Evolutionary conservation across 2,113 vertebrate species (phyloP), one percentile per base, ranked within the genome.

Genomic region (Alectura lathami): DNA sequence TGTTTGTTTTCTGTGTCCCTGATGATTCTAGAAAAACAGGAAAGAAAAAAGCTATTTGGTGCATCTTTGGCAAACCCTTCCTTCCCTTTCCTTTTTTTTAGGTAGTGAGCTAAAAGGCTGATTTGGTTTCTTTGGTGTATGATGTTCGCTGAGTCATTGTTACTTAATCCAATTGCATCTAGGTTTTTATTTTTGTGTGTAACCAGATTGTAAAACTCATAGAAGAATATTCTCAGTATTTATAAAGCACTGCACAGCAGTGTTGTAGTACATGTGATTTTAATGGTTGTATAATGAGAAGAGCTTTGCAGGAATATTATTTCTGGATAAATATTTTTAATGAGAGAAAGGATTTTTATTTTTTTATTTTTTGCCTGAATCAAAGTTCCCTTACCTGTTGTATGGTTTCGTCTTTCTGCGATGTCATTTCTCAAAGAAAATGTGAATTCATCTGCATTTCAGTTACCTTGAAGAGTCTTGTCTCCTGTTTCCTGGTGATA

Each of bases 1-100:
- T 81, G 17, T 89, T 91, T 89, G 13, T 47, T 92, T 84, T 89
- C 11, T 79, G 3, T 92, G 42, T 95, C 74, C 83, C 15, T 92
- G 83, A 63, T 45, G 70, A 43, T 86, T 73, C 21, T n/a, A 77
- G 68, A 79, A 89, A 82, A 88, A 51, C 7, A 73, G 29, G 42
- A 54, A 73, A 75, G 66, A 48, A 92, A 69, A 56, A 66, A 69
- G 21, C 17, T 12, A 24, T 72, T 95, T 91, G 54, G 70, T 57
- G 66, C 72, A 50, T 87, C 38, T 88, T 66, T 94, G 91, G 34
- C 67, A 89, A 94, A 59, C 24, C 3, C 13, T 45, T 75, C 9
- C 7, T 17, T 68, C 47, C 17, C 16, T 88, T 85, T 82, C 43
- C 63, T 91, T 91, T 82, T 21, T 70, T 83, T 79, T 29, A 80